Conservation (phyloP, 2,888 invertebrate genomes). For the Drosophila villosipedis region DNA sequence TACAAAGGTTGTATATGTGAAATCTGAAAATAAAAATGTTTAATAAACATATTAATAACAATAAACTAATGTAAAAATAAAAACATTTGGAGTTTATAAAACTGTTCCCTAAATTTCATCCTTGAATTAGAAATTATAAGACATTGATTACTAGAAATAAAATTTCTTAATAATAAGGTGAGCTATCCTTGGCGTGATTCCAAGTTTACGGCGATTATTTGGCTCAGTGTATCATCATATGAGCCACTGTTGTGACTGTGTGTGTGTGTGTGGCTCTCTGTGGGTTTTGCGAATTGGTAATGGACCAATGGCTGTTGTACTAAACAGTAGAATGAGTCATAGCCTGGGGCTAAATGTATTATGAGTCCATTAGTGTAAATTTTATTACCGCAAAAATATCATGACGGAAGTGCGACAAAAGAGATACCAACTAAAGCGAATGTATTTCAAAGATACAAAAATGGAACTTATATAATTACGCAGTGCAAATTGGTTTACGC, state of each 20-base stretch:
- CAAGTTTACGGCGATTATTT: neutral
- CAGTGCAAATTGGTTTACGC: slow-evolving; percentile 66
- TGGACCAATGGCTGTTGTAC: slow-evolving; percentile 4
- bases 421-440: slow-evolving; percentile 12
- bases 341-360: slow-evolving; percentile 51
- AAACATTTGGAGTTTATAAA: neutral
- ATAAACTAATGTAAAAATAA: neutral
- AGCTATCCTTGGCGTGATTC: neutral
- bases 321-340: slow-evolving; percentile 40
- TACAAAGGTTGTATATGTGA: accelerated
- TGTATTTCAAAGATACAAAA: slow-evolving; percentile 50
- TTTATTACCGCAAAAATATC: slow-evolving; percentile 60
- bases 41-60: neutral
- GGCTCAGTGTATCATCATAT: slow-evolving; percentile 18
- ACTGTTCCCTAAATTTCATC: neutral
- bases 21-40: too few species aligned
- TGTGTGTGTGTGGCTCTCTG: slow-evolving; percentile 15
- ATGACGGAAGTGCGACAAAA: slow-evolving; percentile 38
- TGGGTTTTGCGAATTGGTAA: slow-evolving; percentile 37
- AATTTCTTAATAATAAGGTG: too few species aligned
- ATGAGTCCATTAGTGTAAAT: slow-evolving; percentile 71
- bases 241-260: slow-evolving; percentile 28
- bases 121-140: neutral
- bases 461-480: slow-evolving; percentile 65
- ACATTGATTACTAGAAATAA: too few species aligned